A percentile compares a stretch with the other conserved stretches of the same genome.
Conservation (phyloP, 2,113 vertebrate species). For the Psilopogon haemacephalus region DNA sequence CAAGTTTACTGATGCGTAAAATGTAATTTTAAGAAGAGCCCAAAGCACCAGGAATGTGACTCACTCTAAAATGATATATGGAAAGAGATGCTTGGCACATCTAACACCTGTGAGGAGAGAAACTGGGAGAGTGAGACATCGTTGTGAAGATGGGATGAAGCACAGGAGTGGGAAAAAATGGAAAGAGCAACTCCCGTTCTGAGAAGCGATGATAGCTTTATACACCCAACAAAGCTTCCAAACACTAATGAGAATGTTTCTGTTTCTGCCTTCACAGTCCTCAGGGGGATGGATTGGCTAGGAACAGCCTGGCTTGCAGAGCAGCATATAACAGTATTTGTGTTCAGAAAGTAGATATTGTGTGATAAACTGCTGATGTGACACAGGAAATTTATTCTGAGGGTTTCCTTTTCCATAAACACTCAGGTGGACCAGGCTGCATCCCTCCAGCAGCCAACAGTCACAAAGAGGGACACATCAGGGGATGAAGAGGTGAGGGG, state of each 20-base stretch:
- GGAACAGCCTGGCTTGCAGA: not conserved
- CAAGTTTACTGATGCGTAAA: slow-evolving; percentile 84
- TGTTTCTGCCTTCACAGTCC: not conserved
- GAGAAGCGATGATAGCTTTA: not conserved
- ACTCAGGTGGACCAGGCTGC: not conserved
- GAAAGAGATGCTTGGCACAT: slow-evolving; percentile 1
- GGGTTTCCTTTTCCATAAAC: not conserved
- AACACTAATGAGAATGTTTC: not conserved
- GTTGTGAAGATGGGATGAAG: slow-evolving; percentile 9
- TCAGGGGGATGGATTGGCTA: not conserved
- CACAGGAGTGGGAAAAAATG: not conserved
- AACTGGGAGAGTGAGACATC: slow-evolving; percentile 53
- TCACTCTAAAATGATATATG: slow-evolving; percentile 48
- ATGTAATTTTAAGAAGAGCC: slow-evolving; percentile 80
- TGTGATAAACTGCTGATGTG: not conserved
- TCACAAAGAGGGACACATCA: not conserved
- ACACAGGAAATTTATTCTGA: not conserved
- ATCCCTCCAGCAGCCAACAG: not conserved
- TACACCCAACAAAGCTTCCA: not conserved
- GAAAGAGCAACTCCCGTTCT: not conserved
- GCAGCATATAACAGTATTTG: not conserved
- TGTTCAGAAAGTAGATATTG: not conserved
- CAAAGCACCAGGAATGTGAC: slow-evolving; percentile 49
- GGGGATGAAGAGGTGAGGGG: too few species aligned
- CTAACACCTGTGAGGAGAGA: slow-evolving; percentile 31